Percentiles rank a stretch among this genome's conserved stretches.
Conservation (phyloP, 92 coral and sea anemone genomes). For the Palythoa grandiflora region DNA sequence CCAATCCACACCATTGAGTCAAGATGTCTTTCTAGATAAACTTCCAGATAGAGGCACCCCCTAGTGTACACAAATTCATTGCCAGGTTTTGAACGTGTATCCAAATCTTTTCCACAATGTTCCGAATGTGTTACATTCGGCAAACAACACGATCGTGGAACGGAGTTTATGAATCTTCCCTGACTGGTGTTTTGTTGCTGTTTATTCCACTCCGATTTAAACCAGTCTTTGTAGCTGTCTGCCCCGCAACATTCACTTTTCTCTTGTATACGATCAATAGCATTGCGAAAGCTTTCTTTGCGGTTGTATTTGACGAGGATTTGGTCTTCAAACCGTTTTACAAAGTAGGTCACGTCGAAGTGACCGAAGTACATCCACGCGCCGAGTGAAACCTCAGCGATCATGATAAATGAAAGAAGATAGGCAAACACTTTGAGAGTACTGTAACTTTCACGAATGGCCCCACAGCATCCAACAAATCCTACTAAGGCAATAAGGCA, state of each 20-base stretch:
- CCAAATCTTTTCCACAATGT: slow-evolving; percentile 72
- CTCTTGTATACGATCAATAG: slow-evolving; percentile 68
- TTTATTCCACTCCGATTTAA: slow-evolving; percentile 72
- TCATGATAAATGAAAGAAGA: slow-evolving; percentile 61
- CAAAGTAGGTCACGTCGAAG: slow-evolving; percentile 60
- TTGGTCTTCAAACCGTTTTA: slow-evolving; percentile 66
- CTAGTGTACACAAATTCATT: slow-evolving; percentile 54
- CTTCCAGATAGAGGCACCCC: slow-evolving; percentile 66
- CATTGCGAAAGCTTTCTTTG: slow-evolving; percentile 53
- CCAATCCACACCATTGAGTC: slow-evolving; percentile 55
- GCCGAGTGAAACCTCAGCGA: slow-evolving; percentile 65
- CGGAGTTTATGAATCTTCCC: slow-evolving; percentile 58
- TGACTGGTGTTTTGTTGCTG: slow-evolving; percentile 66
- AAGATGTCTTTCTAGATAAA: slow-evolving; percentile 54
- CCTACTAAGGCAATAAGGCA: slow-evolving; percentile 66
- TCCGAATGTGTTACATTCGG: slow-evolving; percentile 66
- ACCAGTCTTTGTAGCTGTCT: slow-evolving; percentile 73
- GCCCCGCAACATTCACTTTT: slow-evolving; percentile 77
- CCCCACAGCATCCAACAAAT: slow-evolving; percentile 71
- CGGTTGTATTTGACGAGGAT: slow-evolving; percentile 61
- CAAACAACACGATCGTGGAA: slow-evolving; percentile 78
- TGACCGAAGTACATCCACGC: slow-evolving; percentile 79
- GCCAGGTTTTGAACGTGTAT: slow-evolving; percentile 61
- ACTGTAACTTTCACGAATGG: slow-evolving; percentile 65
- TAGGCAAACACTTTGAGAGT: slow-evolving; percentile 71